Evolutionary conservation across 2,113 vertebrate species (phyloP), one percentile per base, ranked within the genome.

Genomic region (Ammodytes dubius): DNA sequence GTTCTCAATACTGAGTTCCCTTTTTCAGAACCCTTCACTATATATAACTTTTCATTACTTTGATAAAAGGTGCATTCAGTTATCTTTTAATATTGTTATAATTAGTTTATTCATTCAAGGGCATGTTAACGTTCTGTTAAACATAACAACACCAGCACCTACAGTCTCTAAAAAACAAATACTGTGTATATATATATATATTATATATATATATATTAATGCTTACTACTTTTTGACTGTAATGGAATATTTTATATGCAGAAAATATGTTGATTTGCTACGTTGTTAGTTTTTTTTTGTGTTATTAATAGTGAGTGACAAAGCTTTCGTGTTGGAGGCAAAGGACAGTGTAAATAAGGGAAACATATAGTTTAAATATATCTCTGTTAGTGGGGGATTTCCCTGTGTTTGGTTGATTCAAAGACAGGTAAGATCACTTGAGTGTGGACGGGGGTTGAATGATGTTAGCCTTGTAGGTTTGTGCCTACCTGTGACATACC

Each of bases 381-480:
- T 73, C 37, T 9, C 0, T n/a, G 39, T 47, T 35, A 58, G 35
- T 3, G 14, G 45, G 40, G 63, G 42, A 6, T 66, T 85, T 57
- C 40, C 35, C 5, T 19, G 6, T 58, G 40, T 66, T 70, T 35
- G 7, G 27, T 47, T 58, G 14, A 72, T 70, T 58, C 43, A 19
- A 54, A 46, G n/a, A 54, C 49, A 8, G 59, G 2, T 68, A 35
- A 79, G 70, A 46, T 83, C 58, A 65, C 8, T 17, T 37, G 2
- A 39, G n/a, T 64, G 53, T 7, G n/a, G 35, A 13, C 35, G 47
- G 52, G 43, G 3, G 40, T 5, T 72, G 73, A 74, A 13, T 70
- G 72, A 54, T 81, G 56, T 50, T 59, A 64, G 69, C 77, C 72
- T 49, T 47, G 50, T 46, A 19, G 57, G 54, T 68, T 15, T 40